Base-by-base conservation (phyloP, 53 echinoderm and acorn worm species). In the Stichopus horrens region DNA sequence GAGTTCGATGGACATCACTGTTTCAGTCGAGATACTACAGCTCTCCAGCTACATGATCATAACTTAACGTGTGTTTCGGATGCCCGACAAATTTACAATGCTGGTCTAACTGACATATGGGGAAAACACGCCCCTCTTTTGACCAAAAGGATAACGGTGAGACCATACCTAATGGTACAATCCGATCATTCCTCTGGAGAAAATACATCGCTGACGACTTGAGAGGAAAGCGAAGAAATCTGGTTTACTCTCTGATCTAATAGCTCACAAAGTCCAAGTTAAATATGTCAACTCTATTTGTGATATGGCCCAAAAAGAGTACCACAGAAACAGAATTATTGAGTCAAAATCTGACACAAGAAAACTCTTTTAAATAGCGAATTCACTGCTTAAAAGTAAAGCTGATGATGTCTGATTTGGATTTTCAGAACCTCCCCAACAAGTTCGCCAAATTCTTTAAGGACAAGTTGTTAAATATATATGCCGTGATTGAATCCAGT, bases 201-300 rank as follows among this genome's bases (percentile, higher is more conserved):
- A 68, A 86, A 37, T 86, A 21, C 21, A 3, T 3, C 77, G 54
- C 77, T 52, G 77, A 77, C 53, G 77, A 8, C 77, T 77, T 52
- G 53, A 77, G 52, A 77, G 77, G 77, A 77, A 77, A 77, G 77
- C 77, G 23, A 77, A 53, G 77, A 77, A 77, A 77, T 77, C 77
- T 77, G 77, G 77, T 21, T 21, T 52, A 52, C 77, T 52, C 11
- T 6, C 7, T 77, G 77, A 77, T 77, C 37, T 52, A 8, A 8
- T 51, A 77, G 52, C 23, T 18, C 77, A 37, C 7, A 77, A 52
- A 11, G 16, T 52, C 9, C 77, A 76, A 76, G 77, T 52, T 18
- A 77, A 53, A 9, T 77, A 77, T 16, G 52, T 77, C 23, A 77
- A 77, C 52, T 77, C 77, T 9, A 4, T 53, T 4, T 77, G 77